Evolutionary conservation across 2,797 vertebrate genomes (phyloP), one percentile per base, ranked within the genome.

Genomic region (Delichon dasypus): DNA sequence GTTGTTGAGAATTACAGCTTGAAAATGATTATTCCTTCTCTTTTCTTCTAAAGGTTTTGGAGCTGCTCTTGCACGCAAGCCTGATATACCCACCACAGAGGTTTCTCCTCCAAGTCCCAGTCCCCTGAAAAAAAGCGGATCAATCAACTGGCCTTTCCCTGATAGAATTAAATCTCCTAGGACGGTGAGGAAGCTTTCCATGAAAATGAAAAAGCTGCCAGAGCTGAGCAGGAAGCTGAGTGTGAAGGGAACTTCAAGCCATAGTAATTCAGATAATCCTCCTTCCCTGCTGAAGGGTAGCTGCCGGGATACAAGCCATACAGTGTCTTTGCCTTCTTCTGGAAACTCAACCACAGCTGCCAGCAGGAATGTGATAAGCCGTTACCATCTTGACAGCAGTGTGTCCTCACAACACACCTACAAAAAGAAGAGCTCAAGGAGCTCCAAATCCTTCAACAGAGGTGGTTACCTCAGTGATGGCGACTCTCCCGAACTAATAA

Each of bases 131-230:
- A 99, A 99, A 97, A 98, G 98, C 5, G 98, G 98, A 91, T 98
- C 99, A 50, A 98, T 99, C 96, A 99, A 98, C 97, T 99, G 99
- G 99, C 98, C 99, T 91, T 99, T 99, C 73, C 99, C 99, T 7
- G 99, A 99, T 94, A 99, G 98, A 98, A 99, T 99, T 94, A 99
- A 99, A 97, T 99, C 99, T 86, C 99, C 99, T 8, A 98, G 98
- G 92, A 99, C 99, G 1, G 99, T 99, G 79, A 98, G 99, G 90
- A 99, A 99, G 95, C 98, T 99, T 95, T 99, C 99, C 60, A 99
- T 99, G 98, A 99, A 98, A 97, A 99, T 99, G 99, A 99, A 99
- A 97, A 99, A 98, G 94, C 98, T 99, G 67, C 99, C 99, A 13
- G 99, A 99, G 93, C 98, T 99, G 23, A 99, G 99, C 93, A 98